These are phyloP conservation scores for Luscinia megarhynchos DNA, from an alignment of 2,797 vertebrate genomes.

Conservation along the genomic window DNA sequence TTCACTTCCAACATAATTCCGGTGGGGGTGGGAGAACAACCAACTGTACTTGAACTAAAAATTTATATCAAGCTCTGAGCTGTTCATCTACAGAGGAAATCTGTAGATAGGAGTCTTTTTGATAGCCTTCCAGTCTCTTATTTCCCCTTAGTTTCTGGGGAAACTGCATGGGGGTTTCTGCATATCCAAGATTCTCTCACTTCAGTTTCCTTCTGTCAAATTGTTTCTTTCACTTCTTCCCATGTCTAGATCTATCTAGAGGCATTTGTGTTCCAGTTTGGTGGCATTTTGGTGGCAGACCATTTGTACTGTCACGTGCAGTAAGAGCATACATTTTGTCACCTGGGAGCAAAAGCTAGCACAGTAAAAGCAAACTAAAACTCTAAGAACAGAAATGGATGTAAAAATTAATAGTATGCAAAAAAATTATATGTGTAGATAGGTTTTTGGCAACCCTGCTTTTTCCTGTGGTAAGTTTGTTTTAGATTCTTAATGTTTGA, in stretches of 20 bases:
- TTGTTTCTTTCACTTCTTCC: not conserved
- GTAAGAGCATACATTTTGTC: not conserved
- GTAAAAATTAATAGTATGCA: not conserved
- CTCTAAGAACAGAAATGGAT: not conserved
- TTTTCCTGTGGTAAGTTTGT: not conserved
- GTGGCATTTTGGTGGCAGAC: not conserved
- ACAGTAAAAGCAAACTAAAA: not conserved
- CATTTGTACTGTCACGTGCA: not conserved
- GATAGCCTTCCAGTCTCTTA: not conserved
- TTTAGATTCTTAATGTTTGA: not conserved
- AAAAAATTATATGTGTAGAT: not conserved
- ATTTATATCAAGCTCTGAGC: not conserved
- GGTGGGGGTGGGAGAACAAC: rapidly evolving
- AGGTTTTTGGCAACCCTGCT: not conserved
- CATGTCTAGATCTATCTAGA: not conserved
- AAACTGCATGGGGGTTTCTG: not conserved
- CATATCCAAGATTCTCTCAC: not conserved
- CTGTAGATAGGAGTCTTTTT: not conserved
- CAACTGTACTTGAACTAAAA: not conserved
- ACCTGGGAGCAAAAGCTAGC: not conserved
- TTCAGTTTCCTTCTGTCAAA: not conserved
- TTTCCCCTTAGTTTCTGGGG: not conserved
- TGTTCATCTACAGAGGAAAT: not conserved
- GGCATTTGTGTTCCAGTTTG: not conserved
- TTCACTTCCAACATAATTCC: not conserved